Conservation (phyloP, 1,140 invertebrate species). For the Leptopilina clavipes region DNA sequence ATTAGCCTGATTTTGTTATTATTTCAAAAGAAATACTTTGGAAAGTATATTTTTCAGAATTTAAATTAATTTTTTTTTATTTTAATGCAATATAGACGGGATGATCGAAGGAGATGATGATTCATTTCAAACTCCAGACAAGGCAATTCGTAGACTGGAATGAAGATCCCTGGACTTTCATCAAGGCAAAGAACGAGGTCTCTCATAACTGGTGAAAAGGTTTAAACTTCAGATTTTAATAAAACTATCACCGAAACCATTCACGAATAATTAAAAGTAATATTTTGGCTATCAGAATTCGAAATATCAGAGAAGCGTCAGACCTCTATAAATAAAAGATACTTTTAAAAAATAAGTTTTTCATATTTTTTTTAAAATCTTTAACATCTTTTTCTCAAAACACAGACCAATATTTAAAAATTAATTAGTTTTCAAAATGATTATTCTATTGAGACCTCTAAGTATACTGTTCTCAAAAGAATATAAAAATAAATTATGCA, state of each 20-base stretch:
- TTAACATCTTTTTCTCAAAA: no score
- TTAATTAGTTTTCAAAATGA: no score
- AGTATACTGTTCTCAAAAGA: no score
- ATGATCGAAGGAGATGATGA: background rate
- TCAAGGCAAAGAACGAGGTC: conserved; percentile 30
- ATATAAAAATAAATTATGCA: no score
- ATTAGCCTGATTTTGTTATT: no score
- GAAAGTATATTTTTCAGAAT: no score
- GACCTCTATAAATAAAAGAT: no score
- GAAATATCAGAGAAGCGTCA: background rate
- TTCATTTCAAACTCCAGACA: conserved; percentile 21
- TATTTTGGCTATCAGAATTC: background rate
- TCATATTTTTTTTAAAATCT: no score
- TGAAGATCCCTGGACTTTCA: conserved; percentile 29
- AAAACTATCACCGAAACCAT: background rate
- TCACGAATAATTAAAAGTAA: conserved; percentile 12
- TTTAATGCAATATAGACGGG: background rate
- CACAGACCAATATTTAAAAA: no score
- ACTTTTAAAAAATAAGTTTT: no score
- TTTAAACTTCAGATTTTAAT: background rate
- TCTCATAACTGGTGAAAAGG: conserved; percentile 10
- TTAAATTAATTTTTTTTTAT: background rate
- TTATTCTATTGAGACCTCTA: no score
- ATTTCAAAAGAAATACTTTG: no score
- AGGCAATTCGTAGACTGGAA: background rate